Conservation (phyloP, 2,797 vertebrate species). For the Malurus splendens region DNA sequence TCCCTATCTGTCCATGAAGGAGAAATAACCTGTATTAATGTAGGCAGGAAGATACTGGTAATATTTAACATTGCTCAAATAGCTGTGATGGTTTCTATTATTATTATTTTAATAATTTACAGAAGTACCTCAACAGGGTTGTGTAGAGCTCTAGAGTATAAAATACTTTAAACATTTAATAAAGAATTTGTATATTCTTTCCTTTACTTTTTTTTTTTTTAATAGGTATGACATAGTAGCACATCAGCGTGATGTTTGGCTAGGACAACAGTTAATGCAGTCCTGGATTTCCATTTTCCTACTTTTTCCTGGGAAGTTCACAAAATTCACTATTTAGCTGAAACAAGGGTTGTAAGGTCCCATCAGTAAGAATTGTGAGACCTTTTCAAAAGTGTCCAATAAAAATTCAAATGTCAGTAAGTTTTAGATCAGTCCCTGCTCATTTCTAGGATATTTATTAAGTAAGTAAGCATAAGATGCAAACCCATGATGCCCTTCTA, state of each 20-base stretch:
- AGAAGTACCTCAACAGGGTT: neutral
- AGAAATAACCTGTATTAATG: neutral
- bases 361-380: neutral
- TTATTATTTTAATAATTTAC: neutral
- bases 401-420: neutral
- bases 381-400: neutral
- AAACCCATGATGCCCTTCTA: neutral
- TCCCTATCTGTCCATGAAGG: neutral
- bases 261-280: neutral
- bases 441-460: neutral
- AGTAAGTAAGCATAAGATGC: neutral
- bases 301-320: neutral
- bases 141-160: neutral
- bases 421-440: neutral
- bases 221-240: neutral
- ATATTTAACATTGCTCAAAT: neutral
- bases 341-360: neutral
- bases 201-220: neutral
- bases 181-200: neutral
- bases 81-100: neutral
- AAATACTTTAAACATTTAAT: neutral
- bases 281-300: neutral
- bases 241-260: neutral
- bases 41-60: neutral
- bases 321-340: neutral